phyloP scores from a whole-genome alignment of 2,888 invertebrate genomes.

The Loripinus fragilis region DNA sequence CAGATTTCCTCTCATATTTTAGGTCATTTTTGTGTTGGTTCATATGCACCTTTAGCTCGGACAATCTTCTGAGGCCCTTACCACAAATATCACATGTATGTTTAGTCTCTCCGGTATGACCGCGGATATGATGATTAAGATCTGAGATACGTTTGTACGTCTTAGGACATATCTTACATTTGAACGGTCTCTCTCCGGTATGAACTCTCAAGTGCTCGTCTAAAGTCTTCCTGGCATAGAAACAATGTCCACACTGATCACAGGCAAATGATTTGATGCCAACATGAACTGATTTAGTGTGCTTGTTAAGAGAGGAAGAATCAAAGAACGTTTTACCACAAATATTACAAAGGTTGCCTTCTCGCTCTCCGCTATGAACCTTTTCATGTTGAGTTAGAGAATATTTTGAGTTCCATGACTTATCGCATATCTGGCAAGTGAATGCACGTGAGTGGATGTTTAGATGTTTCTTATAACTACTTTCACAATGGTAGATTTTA shows the following conservation, averaged over 20 bases:
- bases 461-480: conserved; percentile 43
- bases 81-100: conserved; percentile 57
- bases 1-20: background rate
- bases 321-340: conserved; percentile 57
- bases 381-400: conserved; percentile 50
- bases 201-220: conserved; percentile 56
- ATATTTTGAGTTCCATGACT: conserved; percentile 39
- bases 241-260: conserved; percentile 41
- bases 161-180: conserved; percentile 51
- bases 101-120: conserved; percentile 54
- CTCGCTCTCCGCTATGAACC: conserved; percentile 44
- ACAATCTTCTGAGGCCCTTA: conserved; percentile 49
- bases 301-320: conserved; percentile 53
- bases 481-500: conserved; percentile 29
- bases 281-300: conserved; percentile 53
- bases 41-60: conserved; percentile 55
- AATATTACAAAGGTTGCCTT: conserved; percentile 43
- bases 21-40: conserved; percentile 29
- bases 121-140: conserved; percentile 55
- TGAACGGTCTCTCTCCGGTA: conserved; percentile 56
- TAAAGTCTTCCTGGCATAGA: conserved; percentile 52
- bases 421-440: conserved; percentile 45
- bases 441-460: conserved; percentile 47
- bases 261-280: conserved; percentile 50
- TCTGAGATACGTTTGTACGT: conserved; percentile 51